These are phyloP conservation scores for Noctua fimbriata DNA, from an alignment of 2,888 invertebrate genomes.

Conservation along the genomic window DNA sequence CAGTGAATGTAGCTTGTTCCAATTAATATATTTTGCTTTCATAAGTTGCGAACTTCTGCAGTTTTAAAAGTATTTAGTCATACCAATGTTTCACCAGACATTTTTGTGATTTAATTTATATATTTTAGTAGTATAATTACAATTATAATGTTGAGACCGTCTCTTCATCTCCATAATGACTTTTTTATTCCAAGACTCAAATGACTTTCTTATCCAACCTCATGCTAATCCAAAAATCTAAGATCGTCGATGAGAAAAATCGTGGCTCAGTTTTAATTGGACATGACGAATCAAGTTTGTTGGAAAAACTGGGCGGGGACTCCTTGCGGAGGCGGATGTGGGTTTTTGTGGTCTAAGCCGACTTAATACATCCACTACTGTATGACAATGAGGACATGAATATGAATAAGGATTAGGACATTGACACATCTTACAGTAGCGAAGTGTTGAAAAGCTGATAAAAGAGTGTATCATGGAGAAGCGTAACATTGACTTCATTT, in stretches of 20 bases:
- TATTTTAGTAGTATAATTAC: background rate
- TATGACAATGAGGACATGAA: conserved; percentile 53
- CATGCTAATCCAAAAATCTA: conserved; percentile 45
- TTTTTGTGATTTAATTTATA: background rate
- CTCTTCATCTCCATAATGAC: background rate
- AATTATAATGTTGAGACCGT: background rate
- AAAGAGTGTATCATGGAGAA: conserved; percentile 3
- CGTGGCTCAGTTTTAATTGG: conserved; percentile 86
- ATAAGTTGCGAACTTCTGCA: background rate
- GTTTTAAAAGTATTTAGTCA: background rate
- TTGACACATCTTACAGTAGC: conserved; percentile 14
- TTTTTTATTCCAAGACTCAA: background rate
- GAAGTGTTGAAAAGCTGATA: conserved; percentile 1
- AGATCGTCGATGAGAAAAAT: conserved; percentile 76
- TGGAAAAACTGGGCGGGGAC: conserved; percentile 85
- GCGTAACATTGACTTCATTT: conserved; percentile 16
- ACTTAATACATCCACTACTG: conserved; percentile 47
- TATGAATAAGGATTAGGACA: conserved; percentile 39
- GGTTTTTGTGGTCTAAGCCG: conserved; percentile 59
- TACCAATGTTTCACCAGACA: background rate
- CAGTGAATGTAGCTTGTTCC: background rate
- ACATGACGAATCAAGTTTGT: conserved; percentile 86
- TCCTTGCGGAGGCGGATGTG: conserved; percentile 82
- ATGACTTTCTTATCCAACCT: conserved; percentile 49
- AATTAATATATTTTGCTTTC: background rate